A percentile compares a stretch with the other conserved stretches of the same genome.
Conservation (phyloP, 2,113 vertebrate genomes). For the Elachura formosa region DNA sequence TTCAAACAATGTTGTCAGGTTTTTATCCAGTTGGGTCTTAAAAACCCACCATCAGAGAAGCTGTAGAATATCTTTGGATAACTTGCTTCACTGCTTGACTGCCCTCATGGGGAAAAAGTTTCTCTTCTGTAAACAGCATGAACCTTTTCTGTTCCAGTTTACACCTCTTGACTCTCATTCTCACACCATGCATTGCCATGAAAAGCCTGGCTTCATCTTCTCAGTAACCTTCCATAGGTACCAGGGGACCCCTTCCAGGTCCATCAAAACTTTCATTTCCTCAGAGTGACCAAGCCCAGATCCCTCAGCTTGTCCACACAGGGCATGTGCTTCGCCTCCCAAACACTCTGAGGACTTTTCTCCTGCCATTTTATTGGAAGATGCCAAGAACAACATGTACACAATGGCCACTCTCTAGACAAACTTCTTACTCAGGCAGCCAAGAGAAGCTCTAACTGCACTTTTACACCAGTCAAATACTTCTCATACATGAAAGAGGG, state of each 20-base stretch:
- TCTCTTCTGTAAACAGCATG: not conserved
- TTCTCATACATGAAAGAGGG: not conserved
- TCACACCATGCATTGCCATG: not conserved
- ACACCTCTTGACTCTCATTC: not conserved
- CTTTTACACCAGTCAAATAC: not conserved
- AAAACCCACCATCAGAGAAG: not conserved
- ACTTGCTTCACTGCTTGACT: not conserved
- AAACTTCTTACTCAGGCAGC: fast-evolving
- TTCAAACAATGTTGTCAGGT: not conserved
- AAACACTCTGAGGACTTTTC: not conserved
- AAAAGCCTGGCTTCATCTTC: not conserved
- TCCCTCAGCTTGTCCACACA: not conserved
- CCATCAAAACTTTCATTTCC: not conserved
- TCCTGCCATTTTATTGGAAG: not conserved
- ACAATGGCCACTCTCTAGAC: not conserved
- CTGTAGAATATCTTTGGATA: not conserved
- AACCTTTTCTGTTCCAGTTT: not conserved
- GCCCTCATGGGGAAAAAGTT: not conserved
- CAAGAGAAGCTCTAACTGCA: not conserved
- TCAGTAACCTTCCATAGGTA: not conserved
- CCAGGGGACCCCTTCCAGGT: not conserved
- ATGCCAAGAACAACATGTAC: not conserved
- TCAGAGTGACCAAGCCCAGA: not conserved
- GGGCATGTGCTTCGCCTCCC: not conserved
- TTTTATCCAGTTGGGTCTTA: not conserved